Evolutionary conservation across 1,140 invertebrate species (phyloP), one percentile per base, ranked within the genome.

Genomic region (Drosophila ambigua): DNA sequence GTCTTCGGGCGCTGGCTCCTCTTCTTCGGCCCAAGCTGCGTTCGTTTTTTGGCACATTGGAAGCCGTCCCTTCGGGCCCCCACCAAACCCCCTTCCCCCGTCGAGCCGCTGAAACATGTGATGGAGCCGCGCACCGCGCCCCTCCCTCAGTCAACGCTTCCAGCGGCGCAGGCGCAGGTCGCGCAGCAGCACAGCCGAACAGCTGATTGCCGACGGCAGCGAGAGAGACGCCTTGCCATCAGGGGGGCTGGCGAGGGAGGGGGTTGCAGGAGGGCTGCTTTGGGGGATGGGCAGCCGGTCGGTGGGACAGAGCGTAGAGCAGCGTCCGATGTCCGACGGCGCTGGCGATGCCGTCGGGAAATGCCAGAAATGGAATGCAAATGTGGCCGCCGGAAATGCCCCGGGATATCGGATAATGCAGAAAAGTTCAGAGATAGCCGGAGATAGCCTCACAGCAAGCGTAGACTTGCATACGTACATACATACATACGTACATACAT

Each of bases 41-140:
- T 64, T 63, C 57, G 63, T 77, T 81, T 79, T 85, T 72, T 85
- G 79, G 82, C 83, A 87, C 82, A 87, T 85, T 87, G 82, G 82
- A 87, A 87, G 52, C 46, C 51, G 58, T 4, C 72, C 72, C 66
- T 58, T 72, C 61, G 75, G 71, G 66, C 74, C 68, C 60, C n/a
- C n/a, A n/a, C n/a, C n/a, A n/a, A n/a, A n/a, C n/a, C n/a, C 13
- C 68, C 58, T 31, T 23, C 26, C 7, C 28, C 28, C 23, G 62
- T 39, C 49, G 52, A 16, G 39, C 31, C 9, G 35, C 31, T 41
- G 53, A 67, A 84, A 84, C 80, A 84, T 84, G 80, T 84, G 82
- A 87, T 65, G 65, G 72, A 41, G 69, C 45, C 53, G 44, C 64
- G 16, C 4, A 15, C 24, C 13, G 11, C 35, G 35, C 35, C 26